phyloP scores from a whole-genome alignment of 1,140 invertebrate species.

The Cataglyphis hispanica region DNA sequence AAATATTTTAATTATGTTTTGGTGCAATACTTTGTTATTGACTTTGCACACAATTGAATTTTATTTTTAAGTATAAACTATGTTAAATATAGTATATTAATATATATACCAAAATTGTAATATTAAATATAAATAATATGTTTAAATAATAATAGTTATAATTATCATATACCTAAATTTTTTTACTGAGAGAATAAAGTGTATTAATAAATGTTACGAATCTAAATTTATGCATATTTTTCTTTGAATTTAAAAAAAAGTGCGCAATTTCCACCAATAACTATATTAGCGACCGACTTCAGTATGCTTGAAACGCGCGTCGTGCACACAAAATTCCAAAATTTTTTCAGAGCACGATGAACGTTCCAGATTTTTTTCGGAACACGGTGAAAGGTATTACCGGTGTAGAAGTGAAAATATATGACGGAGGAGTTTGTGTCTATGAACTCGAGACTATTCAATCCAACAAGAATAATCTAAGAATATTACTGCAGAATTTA shows the following conservation, averaged over 20 bases:
- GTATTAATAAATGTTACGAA: neutral
- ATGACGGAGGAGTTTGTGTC: slow-evolving; percentile 68
- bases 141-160: too few relatives aligned
- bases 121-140: too few relatives aligned
- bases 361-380: neutral
- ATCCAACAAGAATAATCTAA: slow-evolving; percentile 65
- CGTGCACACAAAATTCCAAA: slow-evolving; percentile 8
- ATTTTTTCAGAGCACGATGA: slow-evolving; percentile 28
- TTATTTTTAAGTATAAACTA: too few relatives aligned
- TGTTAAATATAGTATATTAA: too few relatives aligned
- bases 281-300: too few relatives aligned
- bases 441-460: slow-evolving; percentile 61
- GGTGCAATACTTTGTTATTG: too few relatives aligned
- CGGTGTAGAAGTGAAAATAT: slow-evolving; percentile 69
- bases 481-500: slow-evolving; percentile 70
- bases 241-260: neutral
- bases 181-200: neutral
- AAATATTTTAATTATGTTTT: too few relatives aligned
- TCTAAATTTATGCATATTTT: neutral
- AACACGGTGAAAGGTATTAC: slow-evolving; percentile 57
- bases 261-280: neutral
- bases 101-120: too few relatives aligned
- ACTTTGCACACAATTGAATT: too few relatives aligned
- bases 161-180: too few relatives aligned
- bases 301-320: neutral